phyloP scores from a whole-genome alignment of 2,113 vertebrate species.

The Eira barbara region DNA sequence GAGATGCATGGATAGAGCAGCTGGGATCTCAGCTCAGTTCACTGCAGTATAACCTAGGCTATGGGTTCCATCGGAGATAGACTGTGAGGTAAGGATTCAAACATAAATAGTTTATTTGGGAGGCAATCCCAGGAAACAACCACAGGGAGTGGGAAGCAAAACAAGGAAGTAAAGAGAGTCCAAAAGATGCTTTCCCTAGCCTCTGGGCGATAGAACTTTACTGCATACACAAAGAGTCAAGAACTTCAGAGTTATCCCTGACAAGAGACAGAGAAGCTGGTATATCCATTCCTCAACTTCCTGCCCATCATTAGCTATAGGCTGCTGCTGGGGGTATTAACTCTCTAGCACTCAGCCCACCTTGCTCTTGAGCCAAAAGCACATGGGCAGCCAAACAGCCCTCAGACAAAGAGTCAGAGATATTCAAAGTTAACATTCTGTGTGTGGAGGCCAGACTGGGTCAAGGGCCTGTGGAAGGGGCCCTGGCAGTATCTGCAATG shows the following conservation, averaged over 20 bases:
- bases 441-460: neutral
- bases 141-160: neutral
- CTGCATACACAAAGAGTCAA: neutral
- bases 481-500: neutral
- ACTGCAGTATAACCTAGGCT: neutral
- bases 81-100: neutral
- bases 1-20: neutral
- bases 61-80: neutral
- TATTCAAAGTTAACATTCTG: neutral
- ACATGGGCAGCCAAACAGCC: neutral
- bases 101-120: neutral
- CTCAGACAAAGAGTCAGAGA: neutral
- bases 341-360: neutral
- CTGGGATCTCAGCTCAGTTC: neutral
- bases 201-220: neutral
- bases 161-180: neutral
- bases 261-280: neutral
- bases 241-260: neutral
- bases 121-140: neutral
- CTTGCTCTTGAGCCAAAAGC: neutral
- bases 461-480: neutral
- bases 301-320: rapidly evolving
- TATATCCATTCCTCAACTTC: neutral
- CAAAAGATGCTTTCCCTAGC: neutral
- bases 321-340: neutral